phyloP scores from a whole-genome alignment of 2,888 invertebrate species.

The Octodonta nipae region DNA sequence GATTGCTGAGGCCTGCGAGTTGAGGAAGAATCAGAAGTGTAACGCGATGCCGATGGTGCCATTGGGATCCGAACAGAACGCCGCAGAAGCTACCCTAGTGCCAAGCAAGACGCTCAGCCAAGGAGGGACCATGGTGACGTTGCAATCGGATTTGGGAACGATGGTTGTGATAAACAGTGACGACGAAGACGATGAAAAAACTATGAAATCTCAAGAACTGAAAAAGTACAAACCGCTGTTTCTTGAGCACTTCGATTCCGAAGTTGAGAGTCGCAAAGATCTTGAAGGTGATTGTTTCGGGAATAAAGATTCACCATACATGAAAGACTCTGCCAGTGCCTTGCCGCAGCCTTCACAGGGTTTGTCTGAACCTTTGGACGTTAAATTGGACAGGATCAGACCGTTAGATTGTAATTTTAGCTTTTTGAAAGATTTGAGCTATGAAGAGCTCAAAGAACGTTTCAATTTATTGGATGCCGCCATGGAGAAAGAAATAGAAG shows the following conservation, averaged over 20 bases:
- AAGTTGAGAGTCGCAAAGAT: conserved; percentile 8
- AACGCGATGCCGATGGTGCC: conserved; percentile 43
- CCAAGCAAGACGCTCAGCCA: conserved; percentile 36
- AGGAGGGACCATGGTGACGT: conserved; percentile 46
- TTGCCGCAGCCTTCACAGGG: conserved; percentile 7
- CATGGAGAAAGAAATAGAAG: conserved; percentile 97
- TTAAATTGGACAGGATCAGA: conserved; percentile 18
- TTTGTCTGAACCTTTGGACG: conserved; percentile 17
- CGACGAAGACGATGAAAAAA: conserved; percentile 66
- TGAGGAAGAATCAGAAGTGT: conserved; percentile 69
- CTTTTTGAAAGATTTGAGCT: conserved; percentile 20
- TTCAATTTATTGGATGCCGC: conserved; percentile 88
- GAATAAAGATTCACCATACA: not conserved
- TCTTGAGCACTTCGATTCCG: conserved; percentile 80
- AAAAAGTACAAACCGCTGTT: conserved; percentile 85
- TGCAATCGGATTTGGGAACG: conserved; percentile 78
- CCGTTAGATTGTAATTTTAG: conserved; percentile 21
- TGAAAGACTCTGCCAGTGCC: conserved; percentile 1
- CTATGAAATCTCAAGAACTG: conserved; percentile 72
- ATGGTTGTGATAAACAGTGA: conserved; percentile 86
- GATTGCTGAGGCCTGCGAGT: conserved; percentile 88
- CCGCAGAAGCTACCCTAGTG: conserved; percentile 50
- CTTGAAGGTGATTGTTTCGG: no score
- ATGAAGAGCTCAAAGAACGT: conserved; percentile 77
- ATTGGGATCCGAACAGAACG: conserved; percentile 11